Evolutionary conservation across 1,140 invertebrate genomes (phyloP).

Genomic region (Agrilus planipennis): DNA sequence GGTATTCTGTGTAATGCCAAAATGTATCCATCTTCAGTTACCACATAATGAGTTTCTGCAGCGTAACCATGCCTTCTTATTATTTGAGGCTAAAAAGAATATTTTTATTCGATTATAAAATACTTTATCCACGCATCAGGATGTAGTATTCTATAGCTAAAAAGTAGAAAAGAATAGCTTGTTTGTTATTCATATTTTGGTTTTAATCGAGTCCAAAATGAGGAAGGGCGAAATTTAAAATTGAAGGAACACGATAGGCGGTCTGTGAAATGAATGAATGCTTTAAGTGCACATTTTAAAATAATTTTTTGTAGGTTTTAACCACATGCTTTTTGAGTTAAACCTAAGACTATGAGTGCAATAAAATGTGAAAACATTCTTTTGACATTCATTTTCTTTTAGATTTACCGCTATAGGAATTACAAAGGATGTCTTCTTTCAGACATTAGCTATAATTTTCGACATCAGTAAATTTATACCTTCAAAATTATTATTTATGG

Average conservation of each 20-base stretch:
- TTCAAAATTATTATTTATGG: too few species aligned
- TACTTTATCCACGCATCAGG: too few species aligned
- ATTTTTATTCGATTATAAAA: not conserved
- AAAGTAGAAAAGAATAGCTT: not conserved
- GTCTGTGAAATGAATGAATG: not conserved
- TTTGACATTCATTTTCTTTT: not conserved
- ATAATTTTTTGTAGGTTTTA: not conserved
- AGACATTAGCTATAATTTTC: too few species aligned
- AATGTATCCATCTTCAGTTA: slow-evolving; percentile 61
- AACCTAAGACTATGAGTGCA: not conserved
- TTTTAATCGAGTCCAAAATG: not conserved
- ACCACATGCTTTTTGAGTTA: not conserved
- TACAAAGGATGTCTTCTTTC: too few species aligned
- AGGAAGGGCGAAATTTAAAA: not conserved
- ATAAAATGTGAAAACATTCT: not conserved
- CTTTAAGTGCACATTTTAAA: not conserved
- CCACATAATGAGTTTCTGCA: slow-evolving; percentile 50
- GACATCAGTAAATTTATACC: too few species aligned
- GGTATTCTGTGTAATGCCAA: slow-evolving; percentile 62
- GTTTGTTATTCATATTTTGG: not conserved
- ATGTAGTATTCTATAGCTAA: too few species aligned
- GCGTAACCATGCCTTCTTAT: slow-evolving; percentile 52
- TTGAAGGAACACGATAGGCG: not conserved
- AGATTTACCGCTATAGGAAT: too few species aligned
- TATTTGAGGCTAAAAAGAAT: slow-evolving; percentile 39